Evolutionary conservation across 2,888 invertebrate species (phyloP), one percentile per base, ranked within the genome.

Genomic region (Lordiphosa andalusiaca): DNA sequence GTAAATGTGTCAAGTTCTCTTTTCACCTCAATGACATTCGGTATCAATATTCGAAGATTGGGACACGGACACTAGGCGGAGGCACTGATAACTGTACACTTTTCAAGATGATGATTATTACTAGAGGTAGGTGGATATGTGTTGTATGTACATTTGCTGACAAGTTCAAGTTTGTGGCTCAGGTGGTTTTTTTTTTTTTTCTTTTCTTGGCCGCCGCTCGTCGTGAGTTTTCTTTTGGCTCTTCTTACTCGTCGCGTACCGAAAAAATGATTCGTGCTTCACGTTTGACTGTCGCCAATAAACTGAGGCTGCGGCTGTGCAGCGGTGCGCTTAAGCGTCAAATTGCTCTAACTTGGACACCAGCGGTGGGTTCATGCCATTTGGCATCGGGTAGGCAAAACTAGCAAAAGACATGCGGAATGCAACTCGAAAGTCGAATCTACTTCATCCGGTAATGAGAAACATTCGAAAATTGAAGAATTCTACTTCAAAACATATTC

Each of bases 151-250:
- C 54, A 35, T 37, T 7, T 25, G 36, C 37, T 7, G 25, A 57
- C 74, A 87, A 86, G 86, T 86, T 86, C 86, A 86, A 86, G 86
- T 87, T 86, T 87, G 83, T 78, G 54, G 75, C 73, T 73, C 66
- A 71, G 83, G 73, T 30, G 80, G 76, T 80, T 85, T 74, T 57
- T 19, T 19, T 2, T 16, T 16, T 16, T 16, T 16, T 16, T 16
- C n/a, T 16, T 16, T 1, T 1, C 16, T 16, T n/a, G 72, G 64
- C 37, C 23, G 40, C 41, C 40, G n/a, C 21, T 21, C 19, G 40
- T 10, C n/a, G 19, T 41, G 36, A 19, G 52, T 4, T 53, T 33
- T 5, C 4, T 7, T 37, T 52, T 13, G 19, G 40, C 7, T 46
- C 53, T 13, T 55, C 10, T 13, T 19, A 40, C 41, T 63, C 47